Conservation (phyloP, 2,888 invertebrate species). For the Noctua janthina region DNA sequence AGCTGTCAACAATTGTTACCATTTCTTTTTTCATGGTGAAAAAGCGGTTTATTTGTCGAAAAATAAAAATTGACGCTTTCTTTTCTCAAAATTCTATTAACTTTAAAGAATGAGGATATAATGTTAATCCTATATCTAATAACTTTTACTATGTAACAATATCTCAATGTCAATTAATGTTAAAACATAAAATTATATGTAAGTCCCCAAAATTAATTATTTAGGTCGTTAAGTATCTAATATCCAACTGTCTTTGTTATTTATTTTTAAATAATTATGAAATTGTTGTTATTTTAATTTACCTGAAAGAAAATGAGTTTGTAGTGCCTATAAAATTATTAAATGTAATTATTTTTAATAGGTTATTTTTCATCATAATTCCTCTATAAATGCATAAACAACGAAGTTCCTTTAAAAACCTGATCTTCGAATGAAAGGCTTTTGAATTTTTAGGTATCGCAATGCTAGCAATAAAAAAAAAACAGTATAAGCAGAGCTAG, state of each 20-base stretch:
- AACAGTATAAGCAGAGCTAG: neutral
- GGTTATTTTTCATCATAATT: neutral
- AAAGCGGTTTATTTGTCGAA: neutral
- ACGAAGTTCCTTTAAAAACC: neutral
- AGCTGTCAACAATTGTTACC: slow-evolving; percentile 37
- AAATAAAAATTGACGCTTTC: neutral
- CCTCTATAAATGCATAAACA: neutral
- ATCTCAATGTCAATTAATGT: neutral
- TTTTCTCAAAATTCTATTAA: neutral
- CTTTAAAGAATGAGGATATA: neutral
- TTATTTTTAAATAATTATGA: neutral
- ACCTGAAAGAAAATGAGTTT: neutral
- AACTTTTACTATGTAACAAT: neutral
- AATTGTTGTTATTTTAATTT: neutral
- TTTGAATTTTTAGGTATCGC: neutral
- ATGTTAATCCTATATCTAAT: neutral
- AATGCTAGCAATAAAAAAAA: neutral
- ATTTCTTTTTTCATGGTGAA: slow-evolving; percentile 27
- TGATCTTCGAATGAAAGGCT: neutral
- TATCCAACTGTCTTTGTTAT: neutral
- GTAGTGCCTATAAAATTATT: neutral
- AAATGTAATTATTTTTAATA: neutral
- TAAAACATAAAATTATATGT: neutral
- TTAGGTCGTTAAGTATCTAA: neutral
- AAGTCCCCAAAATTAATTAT: neutral